phyloP scores from a whole-genome alignment of 2,888 invertebrate genomes.

The Shargacucullia verbasci region DNA sequence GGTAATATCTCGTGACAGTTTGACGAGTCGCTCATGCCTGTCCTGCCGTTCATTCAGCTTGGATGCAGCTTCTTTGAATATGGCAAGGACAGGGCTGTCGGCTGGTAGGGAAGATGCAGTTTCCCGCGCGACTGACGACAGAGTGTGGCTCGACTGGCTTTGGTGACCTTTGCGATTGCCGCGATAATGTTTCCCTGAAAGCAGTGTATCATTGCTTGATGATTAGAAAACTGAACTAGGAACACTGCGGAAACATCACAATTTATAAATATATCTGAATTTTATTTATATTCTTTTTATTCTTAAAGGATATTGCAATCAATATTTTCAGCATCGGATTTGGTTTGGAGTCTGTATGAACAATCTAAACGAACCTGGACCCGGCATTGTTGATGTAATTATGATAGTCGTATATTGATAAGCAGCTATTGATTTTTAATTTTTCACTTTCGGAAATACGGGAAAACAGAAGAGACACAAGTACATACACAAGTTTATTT shows the following conservation, averaged over 20 bases:
- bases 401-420: too few relatives aligned
- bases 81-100: slow-evolving; percentile 87
- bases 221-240: too few relatives aligned
- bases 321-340: too few relatives aligned
- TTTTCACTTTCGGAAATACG: background rate
- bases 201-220: too few relatives aligned
- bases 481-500: background rate
- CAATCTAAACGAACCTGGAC: slow-evolving; percentile 62
- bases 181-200: slow-evolving; percentile 70
- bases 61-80: slow-evolving; percentile 90
- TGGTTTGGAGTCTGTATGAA: too few relatives aligned
- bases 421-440: background rate
- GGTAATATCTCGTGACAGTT: slow-evolving; percentile 94
- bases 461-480: background rate
- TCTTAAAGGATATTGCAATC: too few relatives aligned
- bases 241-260: background rate
- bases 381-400: slow-evolving; percentile 64
- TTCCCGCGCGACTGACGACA: slow-evolving; percentile 75
- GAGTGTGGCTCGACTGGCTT: slow-evolving; percentile 56
- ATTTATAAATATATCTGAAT: background rate
- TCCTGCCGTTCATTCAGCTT: slow-evolving; percentile 94
- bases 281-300: too few relatives aligned
- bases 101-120: slow-evolving; percentile 69
- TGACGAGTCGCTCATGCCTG: slow-evolving; percentile 94
- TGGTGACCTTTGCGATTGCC: slow-evolving; percentile 59